Evolutionary conservation across 1,140 invertebrate genomes (phyloP).

Genomic region (Drosophila mauritiana): DNA sequence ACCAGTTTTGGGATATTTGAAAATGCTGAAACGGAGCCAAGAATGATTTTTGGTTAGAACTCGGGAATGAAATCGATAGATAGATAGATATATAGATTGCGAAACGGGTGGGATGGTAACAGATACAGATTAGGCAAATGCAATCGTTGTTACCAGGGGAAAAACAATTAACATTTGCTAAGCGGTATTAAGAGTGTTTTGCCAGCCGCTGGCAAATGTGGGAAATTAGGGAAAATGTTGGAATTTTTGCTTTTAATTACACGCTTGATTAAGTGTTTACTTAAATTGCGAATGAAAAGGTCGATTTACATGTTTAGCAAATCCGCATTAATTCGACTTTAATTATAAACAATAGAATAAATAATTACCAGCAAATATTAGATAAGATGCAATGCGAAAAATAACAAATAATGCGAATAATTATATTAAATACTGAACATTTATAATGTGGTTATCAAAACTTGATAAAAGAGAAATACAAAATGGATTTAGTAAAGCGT

Average conservation of each 20-base stretch:
- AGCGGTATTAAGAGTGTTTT: conserved; percentile 1
- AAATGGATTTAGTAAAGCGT: conserved; percentile 9
- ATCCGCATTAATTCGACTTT: too few species aligned
- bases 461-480: neutral
- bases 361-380: neutral
- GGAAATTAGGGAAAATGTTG: neutral
- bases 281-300: neutral
- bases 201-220: conserved; percentile 1
- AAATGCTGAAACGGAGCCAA: conserved; percentile 25
- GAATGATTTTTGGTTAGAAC: conserved; percentile 39
- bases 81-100: neutral
- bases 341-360: neutral
- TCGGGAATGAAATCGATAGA: conserved; percentile 31
- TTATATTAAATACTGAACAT: too few species aligned
- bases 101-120: neutral
- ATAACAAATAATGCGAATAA: too few species aligned
- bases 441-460: too few species aligned
- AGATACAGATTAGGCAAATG: conserved; percentile 18
- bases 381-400: neutral
- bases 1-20: conserved; percentile 46
- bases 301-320: neutral
- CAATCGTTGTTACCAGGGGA: conserved; percentile 5
- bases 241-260: conserved; percentile 2
- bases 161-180: conserved; percentile 33
- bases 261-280: neutral